Conservation (phyloP, 2,797 vertebrate species). For the Trachops cirrhosus region DNA sequence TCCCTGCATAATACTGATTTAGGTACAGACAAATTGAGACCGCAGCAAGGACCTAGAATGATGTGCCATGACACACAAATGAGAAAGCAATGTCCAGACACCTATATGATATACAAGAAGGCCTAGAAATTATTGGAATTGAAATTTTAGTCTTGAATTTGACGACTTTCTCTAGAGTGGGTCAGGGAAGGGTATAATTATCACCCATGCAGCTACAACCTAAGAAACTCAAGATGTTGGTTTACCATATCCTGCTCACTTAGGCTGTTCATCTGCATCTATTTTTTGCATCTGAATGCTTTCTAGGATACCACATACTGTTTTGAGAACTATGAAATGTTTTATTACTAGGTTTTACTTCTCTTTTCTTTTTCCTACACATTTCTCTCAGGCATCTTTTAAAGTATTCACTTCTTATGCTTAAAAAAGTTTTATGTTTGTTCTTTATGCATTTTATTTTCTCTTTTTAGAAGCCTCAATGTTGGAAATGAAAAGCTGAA, state of each 20-base stretch:
- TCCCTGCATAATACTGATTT: background rate
- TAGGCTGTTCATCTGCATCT: constrained; percentile 16
- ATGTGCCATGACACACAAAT: background rate
- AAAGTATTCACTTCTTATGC: background rate
- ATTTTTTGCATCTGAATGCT: constrained; percentile 28
- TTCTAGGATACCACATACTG: constrained; percentile 28
- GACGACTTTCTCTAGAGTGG: background rate
- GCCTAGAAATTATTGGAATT: background rate
- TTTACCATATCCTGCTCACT: constrained; percentile 43
- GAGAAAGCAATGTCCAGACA: background rate
- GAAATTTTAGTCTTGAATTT: background rate
- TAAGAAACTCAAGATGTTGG: background rate
- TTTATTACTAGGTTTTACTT: constrained; percentile 15
- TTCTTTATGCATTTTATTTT: constrained; percentile 26
- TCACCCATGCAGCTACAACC: background rate
- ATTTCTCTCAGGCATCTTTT: constrained; percentile 41
- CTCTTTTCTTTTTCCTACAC: background rate
- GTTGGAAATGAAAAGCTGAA: constrained; percentile 46
- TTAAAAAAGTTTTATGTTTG: constrained; percentile 37
- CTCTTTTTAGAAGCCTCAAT: background rate
- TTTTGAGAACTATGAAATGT: constrained; percentile 42
- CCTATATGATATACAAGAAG: background rate
- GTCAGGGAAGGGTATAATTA: constrained; percentile 29
- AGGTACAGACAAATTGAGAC: background rate
- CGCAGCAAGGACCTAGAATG: background rate